These are phyloP conservation scores for Morphnarchus princeps DNA, from an alignment of 2,113 vertebrate species.

Conservation along the genomic window DNA sequence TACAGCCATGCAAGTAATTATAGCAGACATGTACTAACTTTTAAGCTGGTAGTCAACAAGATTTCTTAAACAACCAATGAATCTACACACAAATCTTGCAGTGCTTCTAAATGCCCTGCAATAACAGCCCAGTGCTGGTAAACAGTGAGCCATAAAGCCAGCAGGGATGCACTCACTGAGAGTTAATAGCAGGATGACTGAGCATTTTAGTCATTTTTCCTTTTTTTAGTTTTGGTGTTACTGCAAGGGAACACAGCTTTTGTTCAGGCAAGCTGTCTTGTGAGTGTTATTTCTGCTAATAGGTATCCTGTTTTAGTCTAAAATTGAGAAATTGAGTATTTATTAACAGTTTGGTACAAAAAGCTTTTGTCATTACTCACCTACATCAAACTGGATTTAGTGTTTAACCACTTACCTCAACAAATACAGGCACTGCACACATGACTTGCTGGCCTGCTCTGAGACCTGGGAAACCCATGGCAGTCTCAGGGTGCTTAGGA, in stretches of 20 bases:
- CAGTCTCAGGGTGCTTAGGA: background rate
- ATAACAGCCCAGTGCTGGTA: background rate
- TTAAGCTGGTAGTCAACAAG: background rate
- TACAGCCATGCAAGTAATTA: constrained; percentile 19
- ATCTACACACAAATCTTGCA: constrained; percentile 6
- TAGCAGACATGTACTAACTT: constrained; percentile 10
- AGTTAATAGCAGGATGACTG: background rate
- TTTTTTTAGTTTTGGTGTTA: background rate
- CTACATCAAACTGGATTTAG: background rate
- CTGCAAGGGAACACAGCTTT: background rate
- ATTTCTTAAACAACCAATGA: background rate
- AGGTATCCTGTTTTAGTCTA: background rate
- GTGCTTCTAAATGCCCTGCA: background rate
- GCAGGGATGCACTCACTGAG: background rate
- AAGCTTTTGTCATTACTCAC: background rate
- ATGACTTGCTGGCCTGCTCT: background rate
- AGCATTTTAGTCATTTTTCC: background rate
- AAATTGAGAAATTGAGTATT: background rate
- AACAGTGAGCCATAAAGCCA: constrained; percentile 1
- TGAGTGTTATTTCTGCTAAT: background rate
- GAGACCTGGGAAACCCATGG: background rate
- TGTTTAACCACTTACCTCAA: background rate
- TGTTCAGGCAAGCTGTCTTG: background rate
- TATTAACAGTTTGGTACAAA: background rate
- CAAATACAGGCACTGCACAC: background rate